A percentile compares a stretch with the other conserved stretches of the same genome.
Conservation (phyloP, 2,888 invertebrate species). For the Morpho helenor region DNA sequence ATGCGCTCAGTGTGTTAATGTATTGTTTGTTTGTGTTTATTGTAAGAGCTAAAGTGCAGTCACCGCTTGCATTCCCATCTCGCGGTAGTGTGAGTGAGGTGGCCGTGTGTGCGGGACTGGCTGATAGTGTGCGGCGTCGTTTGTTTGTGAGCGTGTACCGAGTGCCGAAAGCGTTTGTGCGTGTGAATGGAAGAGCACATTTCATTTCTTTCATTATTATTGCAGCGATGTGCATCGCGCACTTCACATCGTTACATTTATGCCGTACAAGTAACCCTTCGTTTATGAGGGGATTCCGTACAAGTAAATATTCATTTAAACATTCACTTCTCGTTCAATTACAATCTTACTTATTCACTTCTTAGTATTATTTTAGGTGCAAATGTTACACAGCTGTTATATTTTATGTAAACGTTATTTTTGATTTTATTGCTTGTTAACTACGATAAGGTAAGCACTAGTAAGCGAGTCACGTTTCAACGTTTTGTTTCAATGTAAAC, state of each 20-base stretch:
- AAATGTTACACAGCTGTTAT: slow-evolving; percentile 11
- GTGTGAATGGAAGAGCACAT: slow-evolving; percentile 78
- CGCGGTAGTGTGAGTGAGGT: slow-evolving; percentile 51
- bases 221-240: slow-evolving; percentile 72
- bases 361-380: slow-evolving; percentile 5
- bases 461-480: slow-evolving; percentile 71
- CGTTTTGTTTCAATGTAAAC: slow-evolving; percentile 75
- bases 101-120: slow-evolving; percentile 25
- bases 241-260: slow-evolving; percentile 39
- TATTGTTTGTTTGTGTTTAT: slow-evolving; percentile 78
- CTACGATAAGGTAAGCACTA: slow-evolving; percentile 65
- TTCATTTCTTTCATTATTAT: slow-evolving; percentile 72
- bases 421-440: slow-evolving; percentile 69
- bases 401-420: slow-evolving; percentile 50
- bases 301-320: slow-evolving; percentile 24
- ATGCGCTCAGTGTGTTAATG: slow-evolving; percentile 60
- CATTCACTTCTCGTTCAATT: slow-evolving; percentile 7
- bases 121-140: slow-evolving; percentile 42
- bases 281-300: slow-evolving; percentile 45
- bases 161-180: slow-evolving; percentile 73
- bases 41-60: slow-evolving; percentile 77
- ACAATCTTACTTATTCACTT: neutral
- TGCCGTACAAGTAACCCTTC: slow-evolving; percentile 59
- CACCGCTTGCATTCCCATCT: slow-evolving; percentile 76
- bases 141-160: slow-evolving; percentile 54